Evolutionary conservation across 2,113 vertebrate genomes (phyloP), one percentile per base, ranked within the genome.

Genomic region (Chionomys nivalis): DNA sequence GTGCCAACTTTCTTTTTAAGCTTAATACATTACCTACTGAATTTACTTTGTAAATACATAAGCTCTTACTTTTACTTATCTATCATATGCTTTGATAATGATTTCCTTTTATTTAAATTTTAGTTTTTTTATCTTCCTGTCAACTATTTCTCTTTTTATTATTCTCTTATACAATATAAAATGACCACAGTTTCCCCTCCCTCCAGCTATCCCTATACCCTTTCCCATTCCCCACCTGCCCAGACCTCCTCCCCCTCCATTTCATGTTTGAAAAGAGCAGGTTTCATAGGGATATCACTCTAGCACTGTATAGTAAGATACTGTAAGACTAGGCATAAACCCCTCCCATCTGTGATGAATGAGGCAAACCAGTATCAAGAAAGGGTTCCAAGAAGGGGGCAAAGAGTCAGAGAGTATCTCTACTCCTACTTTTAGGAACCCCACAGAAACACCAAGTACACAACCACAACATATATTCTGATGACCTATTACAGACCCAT

Each of bases 21-120:
- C 3, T 52, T 78, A 78, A 7, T 33, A 49, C 31, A 2, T 49
- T 52, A 26, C 13, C 26, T 78, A 23, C 28, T 52, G 28, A 33
- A 31, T 78, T 78, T 78, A 39, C 3, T 33, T 52, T 47, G 44
- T 33, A 49, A 78, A 14, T 16, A 49, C 13, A 19, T 52, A 52
- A 52, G 6, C 44, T 78, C 6, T 10, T 78, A 6, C 12, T 23
- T 52, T 79, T 21, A 52, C 31, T 21, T 31, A 77, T 31, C 12
- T 77, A 47, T 47, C 42, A 47, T 44, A 3, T 4, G 3, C 39
- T 75, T 75, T 76, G 44, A 76, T 70, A 4, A 31, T 95, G 24
- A 89, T 77, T 82, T 90, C 10, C 21, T 89, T 68, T 91, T 26
- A 76, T 82, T 94, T 89, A 87, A 92, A 8, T 63, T 95, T 86